Evolutionary conservation across 1,140 invertebrate genomes (phyloP), one percentile per base, ranked within the genome.

Genomic region (Euborellia annulipes): DNA sequence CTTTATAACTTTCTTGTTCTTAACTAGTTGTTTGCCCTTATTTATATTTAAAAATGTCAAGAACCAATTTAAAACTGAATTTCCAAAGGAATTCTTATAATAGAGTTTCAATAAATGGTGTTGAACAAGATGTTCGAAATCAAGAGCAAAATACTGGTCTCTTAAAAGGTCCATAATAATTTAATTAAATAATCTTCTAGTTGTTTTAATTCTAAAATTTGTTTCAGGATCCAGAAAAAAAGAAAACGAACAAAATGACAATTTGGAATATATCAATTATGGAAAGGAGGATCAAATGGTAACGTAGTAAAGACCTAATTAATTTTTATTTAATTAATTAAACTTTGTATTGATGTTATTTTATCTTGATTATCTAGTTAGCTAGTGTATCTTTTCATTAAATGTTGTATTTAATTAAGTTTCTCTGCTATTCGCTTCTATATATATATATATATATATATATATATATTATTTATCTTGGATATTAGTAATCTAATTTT

Each of bases 231-330:
- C 56, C 36, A 56, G 58, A 50, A 55, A 57, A 32, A 66, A 64
- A 38, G 55, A 65, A 37, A 50, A 60, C 43, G 63, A 61, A 40
- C 51, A 62, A 2, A 67, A 66, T 22, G 62, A 59, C 56, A 63
- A 64, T 18, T 61, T 66, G 30, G 68, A 73, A 50, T 71, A 68
- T 50, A 60, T 82, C 46, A 81, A 82, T 55, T 62, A 63, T 43
- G 72, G 70, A 36, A 68, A 77, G 60, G 75, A 80, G 52, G 79
- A 82, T 56, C 73, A 81, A 56, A 80, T 82, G 78, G 72, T 72
- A 62, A 67, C n/a, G n/a, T n/a, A n/a, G n/a, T 64, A 27, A 27
- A 6, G 23, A 27, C 4, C 23, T 27, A 27, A 40, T 44, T 13
- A 2, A 17, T 41, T 36, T 21, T 41, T 37, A n/a, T 21, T 11